These are phyloP conservation scores for Pseudocheirus occidentalis DNA, from an alignment of 2,797 vertebrate species.

Conservation along the genomic window DNA sequence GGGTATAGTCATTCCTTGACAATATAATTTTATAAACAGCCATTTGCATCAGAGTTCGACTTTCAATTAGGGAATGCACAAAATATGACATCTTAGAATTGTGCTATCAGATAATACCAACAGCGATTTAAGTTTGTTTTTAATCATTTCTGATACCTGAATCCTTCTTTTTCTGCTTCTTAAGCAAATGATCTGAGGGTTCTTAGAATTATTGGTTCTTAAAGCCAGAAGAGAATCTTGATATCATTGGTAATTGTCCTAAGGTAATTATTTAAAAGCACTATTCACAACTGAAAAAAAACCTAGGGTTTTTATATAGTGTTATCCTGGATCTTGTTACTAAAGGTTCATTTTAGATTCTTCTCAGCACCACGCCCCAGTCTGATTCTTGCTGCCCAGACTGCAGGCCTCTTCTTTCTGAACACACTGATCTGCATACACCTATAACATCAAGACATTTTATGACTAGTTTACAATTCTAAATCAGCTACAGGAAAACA, in stretches of 20 bases:
- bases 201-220: conserved; percentile 19
- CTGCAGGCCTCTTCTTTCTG: background rate
- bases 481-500: conserved; percentile 41
- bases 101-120: background rate
- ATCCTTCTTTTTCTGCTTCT: background rate
- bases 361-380: conserved; percentile 13
- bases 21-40: conserved; percentile 32
- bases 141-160: conserved; percentile 21
- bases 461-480: conserved; percentile 2
- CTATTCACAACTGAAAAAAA: background rate
- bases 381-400: background rate
- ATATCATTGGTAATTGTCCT: conserved; percentile 42
- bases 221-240: conserved; percentile 14
- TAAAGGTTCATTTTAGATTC: conserved; percentile 39
- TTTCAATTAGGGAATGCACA: conserved; percentile 8
- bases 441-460: background rate
- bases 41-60: conserved; percentile 15
- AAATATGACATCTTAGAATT: conserved; percentile 36
- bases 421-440: background rate
- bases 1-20: background rate
- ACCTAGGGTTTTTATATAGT: conserved; percentile 53
- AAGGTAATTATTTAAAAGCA: conserved; percentile 70
- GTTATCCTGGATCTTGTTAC: conserved; percentile 30
- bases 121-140: conserved; percentile 37
- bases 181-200: background rate